phyloP scores from a whole-genome alignment of 2,888 invertebrate species.

The Aspidiotus destructor region DNA sequence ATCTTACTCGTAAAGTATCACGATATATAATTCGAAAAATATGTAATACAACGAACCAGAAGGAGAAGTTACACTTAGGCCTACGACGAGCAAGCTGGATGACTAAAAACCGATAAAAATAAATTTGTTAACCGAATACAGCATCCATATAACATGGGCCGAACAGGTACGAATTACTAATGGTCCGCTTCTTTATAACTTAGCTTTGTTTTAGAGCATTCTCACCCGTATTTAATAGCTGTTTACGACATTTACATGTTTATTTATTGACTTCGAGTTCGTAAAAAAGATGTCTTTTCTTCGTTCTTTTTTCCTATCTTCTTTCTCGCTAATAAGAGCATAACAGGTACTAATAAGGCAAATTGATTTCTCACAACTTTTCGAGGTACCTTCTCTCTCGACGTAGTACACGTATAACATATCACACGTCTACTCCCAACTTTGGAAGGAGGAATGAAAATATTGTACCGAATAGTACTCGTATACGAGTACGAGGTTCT shows the following conservation, averaged over 20 bases:
- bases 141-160: not conserved
- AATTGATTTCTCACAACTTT: slow-evolving; percentile 33
- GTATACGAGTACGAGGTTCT: slow-evolving; percentile 14
- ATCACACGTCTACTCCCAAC: not conserved
- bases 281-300: slow-evolving; percentile 29
- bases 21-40: no score
- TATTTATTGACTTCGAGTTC: slow-evolving; percentile 30
- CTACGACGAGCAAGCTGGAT: not conserved
- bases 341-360: slow-evolving; percentile 30
- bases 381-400: slow-evolving; percentile 20
- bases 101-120: slow-evolving; percentile 22
- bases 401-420: slow-evolving; percentile 8
- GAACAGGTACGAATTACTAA: slow-evolving; percentile 29
- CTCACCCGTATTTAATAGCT: slow-evolving; percentile 32
- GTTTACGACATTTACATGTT: slow-evolving; percentile 31
- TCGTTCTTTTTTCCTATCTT: not conserved
- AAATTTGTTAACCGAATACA: slow-evolving; percentile 23
- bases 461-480: not conserved
- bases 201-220: slow-evolving; percentile 27
- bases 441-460: not conserved
- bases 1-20: no score
- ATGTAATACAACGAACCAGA: not conserved
- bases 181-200: slow-evolving; percentile 20
- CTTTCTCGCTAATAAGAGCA: slow-evolving; percentile 24
- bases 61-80: not conserved